Evolutionary conservation across 1,140 invertebrate genomes (phyloP), one percentile per base, ranked within the genome.

Genomic region (Dufourea novaeangliae): DNA sequence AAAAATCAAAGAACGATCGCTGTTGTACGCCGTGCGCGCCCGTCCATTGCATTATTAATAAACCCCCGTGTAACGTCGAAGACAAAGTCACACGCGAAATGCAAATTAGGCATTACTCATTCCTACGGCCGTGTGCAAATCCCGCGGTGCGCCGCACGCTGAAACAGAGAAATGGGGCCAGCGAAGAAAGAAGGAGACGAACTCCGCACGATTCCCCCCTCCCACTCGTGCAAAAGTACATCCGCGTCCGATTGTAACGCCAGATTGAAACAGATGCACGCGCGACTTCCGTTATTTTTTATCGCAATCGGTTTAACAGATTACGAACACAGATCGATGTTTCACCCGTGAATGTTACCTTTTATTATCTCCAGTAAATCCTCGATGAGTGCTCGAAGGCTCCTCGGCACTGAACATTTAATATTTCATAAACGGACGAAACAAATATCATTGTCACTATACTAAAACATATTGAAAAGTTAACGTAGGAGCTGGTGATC

Each of bases 31-130:
- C 20, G n/a, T 1, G 41, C 56, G 52, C 56, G 54, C 75, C 74
- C 82, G 74, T 76, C 80, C 67, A 67, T 74, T 86, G 86, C 81
- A 88, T 88, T 88, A 88, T 88, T 88, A 87, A 88, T 88, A 87
- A 78, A 86, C 75, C 69, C 61, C 41, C 32, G 77, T 81, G 87
- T 86, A 84, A 88, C 85, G 74, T 76, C 78, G 71, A 78, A 74
- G 79, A 81, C 85, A 81, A 84, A 86, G 80, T 87, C 77, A 82
- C 87, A 87, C 81, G 84, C 83, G 82, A 88, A 86, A 88, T 88
- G 87, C 81, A 87, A 88, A 88, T 86, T 77, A 83, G 83, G 54
- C 80, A 86, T 88, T 88, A 86, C 70, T 82, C 79, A 88, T 87
- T 87, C 81, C 73, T 52, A 22, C 39, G 63, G n/a, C 20, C 59